These are phyloP conservation scores for Adineta ricciae DNA, from an alignment of 2,888 invertebrate species.

Conservation along the genomic window DNA sequence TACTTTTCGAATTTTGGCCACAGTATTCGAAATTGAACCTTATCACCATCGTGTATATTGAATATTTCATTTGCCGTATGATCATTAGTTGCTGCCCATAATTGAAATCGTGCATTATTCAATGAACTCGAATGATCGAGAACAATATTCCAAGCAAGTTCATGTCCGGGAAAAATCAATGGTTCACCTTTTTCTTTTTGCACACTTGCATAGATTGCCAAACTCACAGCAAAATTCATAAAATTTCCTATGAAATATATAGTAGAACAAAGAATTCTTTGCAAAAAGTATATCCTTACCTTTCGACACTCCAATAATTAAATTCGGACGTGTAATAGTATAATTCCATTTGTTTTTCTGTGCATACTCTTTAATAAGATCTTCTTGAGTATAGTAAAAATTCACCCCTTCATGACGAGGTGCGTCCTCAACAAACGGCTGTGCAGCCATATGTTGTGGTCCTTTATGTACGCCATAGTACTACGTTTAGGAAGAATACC, in stretches of 20 bases:
- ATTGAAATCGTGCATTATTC: neutral
- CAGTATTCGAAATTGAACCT: neutral
- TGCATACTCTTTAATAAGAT: neutral
- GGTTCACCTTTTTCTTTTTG: neutral
- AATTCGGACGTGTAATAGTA: neutral
- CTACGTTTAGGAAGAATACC: neutral
- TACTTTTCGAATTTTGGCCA: neutral
- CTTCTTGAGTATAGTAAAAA: slow-evolving; percentile 9
- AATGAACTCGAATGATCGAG: neutral
- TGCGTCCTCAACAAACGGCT: neutral
- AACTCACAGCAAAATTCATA: neutral
- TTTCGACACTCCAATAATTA: neutral
- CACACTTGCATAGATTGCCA: neutral
- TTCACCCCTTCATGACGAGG: neutral
- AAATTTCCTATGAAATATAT: neutral
- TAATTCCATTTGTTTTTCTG: neutral
- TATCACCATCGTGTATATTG: neutral
- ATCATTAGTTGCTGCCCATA: neutral
- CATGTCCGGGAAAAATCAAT: neutral
- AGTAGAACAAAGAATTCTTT: no score
- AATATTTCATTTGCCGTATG: neutral
- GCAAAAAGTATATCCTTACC: neutral
- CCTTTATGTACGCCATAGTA: neutral
- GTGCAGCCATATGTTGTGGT: neutral
- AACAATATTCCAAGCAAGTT: neutral